Evolutionary conservation across 92 coral and sea anemone genomes (phyloP).

Genomic region (Porites lobata): DNA sequence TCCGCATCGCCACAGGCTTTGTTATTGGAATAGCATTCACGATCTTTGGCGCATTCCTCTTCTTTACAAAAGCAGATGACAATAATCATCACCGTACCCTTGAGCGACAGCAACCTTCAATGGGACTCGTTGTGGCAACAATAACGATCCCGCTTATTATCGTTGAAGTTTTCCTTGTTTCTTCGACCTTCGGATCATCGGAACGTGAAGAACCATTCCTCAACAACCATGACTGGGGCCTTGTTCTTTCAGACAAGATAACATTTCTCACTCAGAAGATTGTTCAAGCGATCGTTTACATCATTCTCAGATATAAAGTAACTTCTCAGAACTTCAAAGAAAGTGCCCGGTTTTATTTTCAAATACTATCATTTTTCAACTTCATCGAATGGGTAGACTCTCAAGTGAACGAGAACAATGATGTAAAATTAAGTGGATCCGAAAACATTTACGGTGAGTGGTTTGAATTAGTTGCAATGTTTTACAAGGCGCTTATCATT

Average conservation of each 20-base stretch:
- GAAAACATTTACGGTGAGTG: slow-evolving; percentile 17
- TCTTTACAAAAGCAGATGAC: slow-evolving; percentile 54
- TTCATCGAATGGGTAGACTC: slow-evolving; percentile 80
- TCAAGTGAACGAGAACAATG: slow-evolving; percentile 60
- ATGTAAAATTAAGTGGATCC: slow-evolving; percentile 50
- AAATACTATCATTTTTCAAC: slow-evolving; percentile 73
- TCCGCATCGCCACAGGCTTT: slow-evolving; percentile 58
- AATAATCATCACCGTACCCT: slow-evolving; percentile 1
- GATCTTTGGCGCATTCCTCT: slow-evolving; percentile 49
- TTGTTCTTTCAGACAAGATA: slow-evolving; percentile 41
- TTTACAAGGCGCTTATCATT: slow-evolving; percentile 72
- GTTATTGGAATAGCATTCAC: slow-evolving; percentile 61
- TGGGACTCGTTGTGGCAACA: slow-evolving; percentile 70
- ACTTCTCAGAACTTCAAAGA: slow-evolving; percentile 26
- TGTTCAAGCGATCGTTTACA: slow-evolving; percentile 63
- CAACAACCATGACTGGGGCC: background rate
- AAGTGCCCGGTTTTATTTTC: slow-evolving; percentile 67
- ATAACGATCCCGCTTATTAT: slow-evolving; percentile 67
- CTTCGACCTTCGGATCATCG: slow-evolving; percentile 28
- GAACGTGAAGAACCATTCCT: background rate
- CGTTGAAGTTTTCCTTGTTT: slow-evolving; percentile 59
- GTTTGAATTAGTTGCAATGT: slow-evolving; percentile 51
- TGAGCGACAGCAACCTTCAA: slow-evolving; percentile 69
- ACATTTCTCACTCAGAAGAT: slow-evolving; percentile 63
- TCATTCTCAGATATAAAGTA: slow-evolving; percentile 45